These are phyloP conservation scores for Brachionus koreanus DNA, from an alignment of 1,140 invertebrate species.

Conservation along the genomic window DNA sequence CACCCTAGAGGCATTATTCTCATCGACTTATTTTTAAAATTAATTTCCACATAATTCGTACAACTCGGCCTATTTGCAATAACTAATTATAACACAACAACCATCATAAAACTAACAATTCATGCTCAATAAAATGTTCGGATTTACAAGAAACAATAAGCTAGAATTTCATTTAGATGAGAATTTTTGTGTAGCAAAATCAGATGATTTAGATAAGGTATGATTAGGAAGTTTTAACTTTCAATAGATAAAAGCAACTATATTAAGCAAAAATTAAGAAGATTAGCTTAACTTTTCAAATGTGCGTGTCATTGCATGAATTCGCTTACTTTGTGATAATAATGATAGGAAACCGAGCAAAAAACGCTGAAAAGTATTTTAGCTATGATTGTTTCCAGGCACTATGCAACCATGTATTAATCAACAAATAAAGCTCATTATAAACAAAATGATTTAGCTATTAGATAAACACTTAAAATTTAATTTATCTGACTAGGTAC, in stretches of 20 bases:
- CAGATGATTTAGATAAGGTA: neutral
- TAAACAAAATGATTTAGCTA: neutral
- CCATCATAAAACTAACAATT: neutral
- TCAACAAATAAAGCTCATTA: neutral
- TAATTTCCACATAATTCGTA: neutral
- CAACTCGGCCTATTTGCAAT: neutral
- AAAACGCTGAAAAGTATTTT: neutral
- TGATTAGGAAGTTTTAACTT: neutral
- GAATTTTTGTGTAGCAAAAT: neutral
- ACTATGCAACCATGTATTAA: too few species aligned
- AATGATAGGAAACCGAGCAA: neutral
- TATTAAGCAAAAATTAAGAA: too few species aligned
- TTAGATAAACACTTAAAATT: neutral
- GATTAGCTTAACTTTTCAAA: neutral
- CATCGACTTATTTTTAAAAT: too few species aligned
- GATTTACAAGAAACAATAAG: neutral
- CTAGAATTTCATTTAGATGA: neutral
- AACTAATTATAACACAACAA: neutral
- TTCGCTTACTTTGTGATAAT: neutral
- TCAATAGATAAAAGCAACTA: too few species aligned
- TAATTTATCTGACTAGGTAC: neutral
- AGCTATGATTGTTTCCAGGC: neutral
- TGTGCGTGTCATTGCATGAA: neutral
- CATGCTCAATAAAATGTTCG: neutral
- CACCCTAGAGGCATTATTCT: too few species aligned